These are phyloP conservation scores for Pseudolycoriella hygida DNA, from an alignment of 2,888 invertebrate genomes.

Conservation along the genomic window DNA sequence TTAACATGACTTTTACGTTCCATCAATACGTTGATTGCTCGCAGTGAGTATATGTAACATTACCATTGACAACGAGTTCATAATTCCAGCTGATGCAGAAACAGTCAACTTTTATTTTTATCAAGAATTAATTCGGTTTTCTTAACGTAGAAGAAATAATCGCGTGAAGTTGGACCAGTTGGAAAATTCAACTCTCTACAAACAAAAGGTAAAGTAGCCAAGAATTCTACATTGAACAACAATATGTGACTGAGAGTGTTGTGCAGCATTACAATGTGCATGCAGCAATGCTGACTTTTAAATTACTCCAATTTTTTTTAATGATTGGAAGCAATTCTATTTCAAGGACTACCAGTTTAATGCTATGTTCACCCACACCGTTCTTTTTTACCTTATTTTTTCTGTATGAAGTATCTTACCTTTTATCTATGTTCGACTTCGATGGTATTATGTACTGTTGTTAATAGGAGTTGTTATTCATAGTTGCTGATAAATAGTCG, in stretches of 20 bases:
- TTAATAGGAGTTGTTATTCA: no score
- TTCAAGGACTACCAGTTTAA: constrained; percentile 1
- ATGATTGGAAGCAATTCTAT: background rate
- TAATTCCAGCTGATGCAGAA: background rate
- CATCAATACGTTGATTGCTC: background rate
- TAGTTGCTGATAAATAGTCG: no score
- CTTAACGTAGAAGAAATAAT: background rate
- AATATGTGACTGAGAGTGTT: no score
- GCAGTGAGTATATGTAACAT: no score
- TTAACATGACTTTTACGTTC: background rate
- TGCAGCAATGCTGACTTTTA: background rate
- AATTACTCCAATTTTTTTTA: background rate
- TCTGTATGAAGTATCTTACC: background rate
- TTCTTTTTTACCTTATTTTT: background rate
- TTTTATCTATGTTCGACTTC: no score
- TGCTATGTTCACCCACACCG: background rate
- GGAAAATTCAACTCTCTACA: no score
- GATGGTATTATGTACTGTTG: no score
- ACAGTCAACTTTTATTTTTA: background rate
- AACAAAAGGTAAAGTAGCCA: no score
- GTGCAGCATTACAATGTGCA: no score
- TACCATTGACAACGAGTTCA: no score
- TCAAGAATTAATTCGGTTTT: background rate
- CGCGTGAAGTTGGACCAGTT: no score
- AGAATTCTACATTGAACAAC: no score